Evolutionary conservation across 2,888 invertebrate species (phyloP).

Genomic region (Sicus ferrugineus): DNA sequence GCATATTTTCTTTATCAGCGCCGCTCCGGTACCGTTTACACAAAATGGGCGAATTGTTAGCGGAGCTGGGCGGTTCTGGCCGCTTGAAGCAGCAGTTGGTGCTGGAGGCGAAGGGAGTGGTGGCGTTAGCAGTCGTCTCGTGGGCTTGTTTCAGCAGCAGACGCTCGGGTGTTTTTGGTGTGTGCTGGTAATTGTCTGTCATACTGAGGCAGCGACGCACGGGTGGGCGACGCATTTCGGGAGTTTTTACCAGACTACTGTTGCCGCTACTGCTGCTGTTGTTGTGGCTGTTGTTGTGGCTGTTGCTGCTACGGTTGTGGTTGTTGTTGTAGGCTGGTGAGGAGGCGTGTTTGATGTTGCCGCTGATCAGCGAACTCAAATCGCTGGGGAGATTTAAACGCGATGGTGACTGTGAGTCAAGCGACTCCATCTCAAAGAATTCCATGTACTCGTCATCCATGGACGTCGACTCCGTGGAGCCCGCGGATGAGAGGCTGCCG

Average conservation of each 20-base stretch:
- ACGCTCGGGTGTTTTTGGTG: constrained; percentile 60
- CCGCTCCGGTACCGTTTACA: constrained; percentile 62
- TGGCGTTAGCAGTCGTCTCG: constrained; percentile 46
- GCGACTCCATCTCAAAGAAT: constrained; percentile 69
- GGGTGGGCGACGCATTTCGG: constrained; percentile 64
- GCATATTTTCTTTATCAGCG: constrained; percentile 59
- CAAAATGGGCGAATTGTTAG: constrained; percentile 65
- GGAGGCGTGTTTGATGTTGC: constrained; percentile 64
- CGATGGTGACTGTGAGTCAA: constrained; percentile 60
- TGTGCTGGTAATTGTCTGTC: constrained; percentile 60
- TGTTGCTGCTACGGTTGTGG: background rate
- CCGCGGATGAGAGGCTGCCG: constrained; percentile 65
- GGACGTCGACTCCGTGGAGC: constrained; percentile 68
- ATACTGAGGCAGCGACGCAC: constrained; percentile 67
- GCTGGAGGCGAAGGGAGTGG: constrained; percentile 46
- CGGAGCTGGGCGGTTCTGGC: constrained; percentile 69
- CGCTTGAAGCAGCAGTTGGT: constrained; percentile 69
- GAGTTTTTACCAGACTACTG: constrained; percentile 54
- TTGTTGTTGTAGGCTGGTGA: constrained; percentile 35
- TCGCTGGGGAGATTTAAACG: constrained; percentile 66
- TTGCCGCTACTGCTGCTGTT: constrained; percentile 9
- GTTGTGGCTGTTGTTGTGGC: background rate
- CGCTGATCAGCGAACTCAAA: constrained; percentile 69
- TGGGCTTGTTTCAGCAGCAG: constrained; percentile 48
- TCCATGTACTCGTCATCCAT: constrained; percentile 73